Base-by-base conservation (phyloP, 92 coral and sea anemone genomes). In the Porites lobata region DNA sequence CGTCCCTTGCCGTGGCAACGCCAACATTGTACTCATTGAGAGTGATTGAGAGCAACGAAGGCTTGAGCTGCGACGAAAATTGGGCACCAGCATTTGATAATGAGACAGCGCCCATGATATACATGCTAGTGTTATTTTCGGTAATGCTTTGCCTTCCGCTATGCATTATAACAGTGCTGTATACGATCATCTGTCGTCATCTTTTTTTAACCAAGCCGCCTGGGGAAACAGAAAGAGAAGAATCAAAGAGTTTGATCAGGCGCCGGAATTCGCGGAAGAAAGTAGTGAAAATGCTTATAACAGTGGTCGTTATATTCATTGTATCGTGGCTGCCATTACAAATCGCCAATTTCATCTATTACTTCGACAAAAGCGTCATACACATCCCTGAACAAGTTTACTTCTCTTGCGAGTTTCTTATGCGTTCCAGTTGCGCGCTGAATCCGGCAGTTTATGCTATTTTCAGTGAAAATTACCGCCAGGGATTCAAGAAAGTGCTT, bases 201-300 rank as follows among this genome's bases (percentile, higher is more conserved):
- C 91, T 96, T 47, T 96, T 98, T 96, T 72, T 80, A 59, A 94
- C 91, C 21, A 89, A 93, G 68, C 87, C 93, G 1, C 99, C 98
- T 3, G 99, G 99, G n/a, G 95, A 89, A 52, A 74, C 64, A 1
- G 87, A 72, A 65, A 65, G 61, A 24, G 87, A 84, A 29, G 86
- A 70, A 32, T 82, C 86, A 9, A 81, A 86, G 73, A 94, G 90
- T 59, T 79, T 90, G 2, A 17, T 85, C 6, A 77, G 65, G 73
- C 80, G 69, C 14, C 81, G 87, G 4, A 85, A 92, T 58, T 92
- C 95, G 13, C 87, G 95, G 20, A 85, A 86, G 77, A 92, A 89
- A 62, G 98, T 94, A 6, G 91, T 94, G 19, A 94, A 92, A 81
- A 94, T 94, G 98, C 90, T 94, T 20, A 90, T 94, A 3, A 82